Percentiles rank a stretch among this genome's conserved stretches.
Evolutionary conservation across 2,888 invertebrate genomes (phyloP).

Genomic region (Conistra vaccinii): DNA sequence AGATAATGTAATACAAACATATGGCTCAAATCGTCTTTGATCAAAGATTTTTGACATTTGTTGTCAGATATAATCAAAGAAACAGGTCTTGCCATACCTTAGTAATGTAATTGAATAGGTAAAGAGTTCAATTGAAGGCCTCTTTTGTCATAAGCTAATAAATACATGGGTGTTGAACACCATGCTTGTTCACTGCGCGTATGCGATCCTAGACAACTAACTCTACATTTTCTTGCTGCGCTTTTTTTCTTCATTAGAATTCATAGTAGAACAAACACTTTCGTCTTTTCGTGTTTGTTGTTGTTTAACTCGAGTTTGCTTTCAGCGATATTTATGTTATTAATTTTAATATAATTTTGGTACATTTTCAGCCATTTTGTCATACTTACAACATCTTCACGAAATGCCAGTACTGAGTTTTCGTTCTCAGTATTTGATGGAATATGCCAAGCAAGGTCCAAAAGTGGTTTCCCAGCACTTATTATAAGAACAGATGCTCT

Average conservation of each 20-base stretch:
- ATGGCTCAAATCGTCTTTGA: too few species aligned
- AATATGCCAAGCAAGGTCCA: constrained; percentile 67
- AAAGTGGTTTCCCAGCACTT: constrained; percentile 70
- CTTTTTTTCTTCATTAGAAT: not conserved
- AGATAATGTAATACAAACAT: too few species aligned
- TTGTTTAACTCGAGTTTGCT: not conserved
- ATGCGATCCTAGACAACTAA: not conserved
- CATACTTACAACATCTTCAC: constrained; percentile 62
- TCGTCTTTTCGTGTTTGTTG: not conserved
- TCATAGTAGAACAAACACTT: not conserved
- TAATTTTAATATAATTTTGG: not conserved
- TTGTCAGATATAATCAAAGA: too few species aligned
- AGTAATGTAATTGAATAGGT: not conserved
- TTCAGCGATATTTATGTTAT: not conserved
- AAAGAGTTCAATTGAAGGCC: not conserved
- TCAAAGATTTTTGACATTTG: too few species aligned
- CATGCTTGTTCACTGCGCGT: not conserved
- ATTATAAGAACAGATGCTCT: constrained; percentile 57
- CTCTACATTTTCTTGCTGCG: not conserved
- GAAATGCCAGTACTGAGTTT: constrained; percentile 64
- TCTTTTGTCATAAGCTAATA: not conserved
- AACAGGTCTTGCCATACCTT: too few species aligned
- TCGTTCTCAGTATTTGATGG: constrained; percentile 66
- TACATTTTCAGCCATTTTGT: constrained; percentile 71
- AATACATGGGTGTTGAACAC: not conserved